phyloP scores from a whole-genome alignment of 2,888 invertebrate species.

The Hirtodrosophila trivittata region DNA sequence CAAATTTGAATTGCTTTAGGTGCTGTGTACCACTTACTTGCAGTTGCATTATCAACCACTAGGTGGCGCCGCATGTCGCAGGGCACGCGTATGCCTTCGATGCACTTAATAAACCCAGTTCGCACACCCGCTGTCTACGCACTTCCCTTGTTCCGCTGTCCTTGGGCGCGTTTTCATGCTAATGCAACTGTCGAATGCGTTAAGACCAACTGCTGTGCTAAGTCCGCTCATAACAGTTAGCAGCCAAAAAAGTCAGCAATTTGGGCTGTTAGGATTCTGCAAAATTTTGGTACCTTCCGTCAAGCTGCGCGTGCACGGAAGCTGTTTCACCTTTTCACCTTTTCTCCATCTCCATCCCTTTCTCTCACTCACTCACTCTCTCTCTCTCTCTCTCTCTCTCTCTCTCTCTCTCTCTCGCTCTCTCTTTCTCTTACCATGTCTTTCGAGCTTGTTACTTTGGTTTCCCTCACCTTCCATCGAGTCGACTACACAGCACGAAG shows the following conservation, averaged over 20 bases:
- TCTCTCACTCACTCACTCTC: background rate
- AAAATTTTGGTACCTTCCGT: constrained; percentile 29
- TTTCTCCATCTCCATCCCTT: background rate
- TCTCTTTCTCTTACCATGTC: background rate
- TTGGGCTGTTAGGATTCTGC: constrained; percentile 20
- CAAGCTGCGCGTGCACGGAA: constrained; percentile 67
- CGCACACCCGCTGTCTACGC: constrained; percentile 45
- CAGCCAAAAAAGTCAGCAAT: constrained; percentile 42
- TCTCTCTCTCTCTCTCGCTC: constrained; percentile 15
- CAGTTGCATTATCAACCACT: constrained; percentile 11
- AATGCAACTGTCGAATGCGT: constrained; percentile 48
- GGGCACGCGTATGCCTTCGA: constrained; percentile 31
- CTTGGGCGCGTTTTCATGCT: constrained; percentile 51
- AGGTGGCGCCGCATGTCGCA: constrained; percentile 40
- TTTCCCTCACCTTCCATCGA: constrained; percentile 29
- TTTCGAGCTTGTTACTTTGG: background rate
- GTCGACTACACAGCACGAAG: constrained; percentile 37
- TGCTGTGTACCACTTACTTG: too few relatives aligned
- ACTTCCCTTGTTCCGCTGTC: constrained; percentile 16
- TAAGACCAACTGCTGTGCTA: constrained; percentile 61
- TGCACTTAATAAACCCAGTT: constrained; percentile 19
- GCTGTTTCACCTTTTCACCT: constrained; percentile 41
- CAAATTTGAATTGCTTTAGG: background rate
- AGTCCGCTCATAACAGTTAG: constrained; percentile 58
- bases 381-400: background rate